Conservation (phyloP, 2,113 vertebrate species). For the Phrynosoma platyrhinos region DNA sequence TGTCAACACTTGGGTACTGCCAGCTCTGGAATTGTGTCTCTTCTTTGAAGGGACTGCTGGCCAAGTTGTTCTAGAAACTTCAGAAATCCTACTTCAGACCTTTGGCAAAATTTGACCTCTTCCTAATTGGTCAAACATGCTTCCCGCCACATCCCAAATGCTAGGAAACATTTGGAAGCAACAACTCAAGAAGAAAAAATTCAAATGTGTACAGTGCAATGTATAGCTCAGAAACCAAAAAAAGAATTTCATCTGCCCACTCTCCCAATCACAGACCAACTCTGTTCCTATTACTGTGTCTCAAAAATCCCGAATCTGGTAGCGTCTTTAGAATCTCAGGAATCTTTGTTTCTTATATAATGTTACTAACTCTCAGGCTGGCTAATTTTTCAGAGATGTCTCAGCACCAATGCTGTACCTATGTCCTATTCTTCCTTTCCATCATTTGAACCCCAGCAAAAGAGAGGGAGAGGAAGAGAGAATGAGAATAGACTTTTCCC, state of each 20-base stretch:
- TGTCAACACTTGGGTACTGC: neutral
- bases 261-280: neutral
- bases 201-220: neutral
- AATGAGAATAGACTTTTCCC: too few relatives aligned
- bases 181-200: neutral
- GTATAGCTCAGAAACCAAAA: neutral
- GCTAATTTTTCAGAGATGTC: neutral
- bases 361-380: neutral
- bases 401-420: neutral
- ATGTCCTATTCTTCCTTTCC: too few relatives aligned
- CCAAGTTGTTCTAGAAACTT: neutral
- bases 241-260: neutral
- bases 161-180: neutral
- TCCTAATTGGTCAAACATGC: neutral
- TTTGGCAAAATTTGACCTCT: neutral
- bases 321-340: neutral
- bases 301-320: neutral
- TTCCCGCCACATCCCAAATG: neutral
- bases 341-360: neutral
- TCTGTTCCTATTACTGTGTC: neutral
- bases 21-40: neutral
- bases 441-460: constrained; percentile 9
- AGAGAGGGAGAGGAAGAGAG: neutral
- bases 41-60: neutral
- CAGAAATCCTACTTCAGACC: neutral